Base-by-base conservation (phyloP, 2,888 invertebrate species). In the Scaptomyza caliginosa region DNA sequence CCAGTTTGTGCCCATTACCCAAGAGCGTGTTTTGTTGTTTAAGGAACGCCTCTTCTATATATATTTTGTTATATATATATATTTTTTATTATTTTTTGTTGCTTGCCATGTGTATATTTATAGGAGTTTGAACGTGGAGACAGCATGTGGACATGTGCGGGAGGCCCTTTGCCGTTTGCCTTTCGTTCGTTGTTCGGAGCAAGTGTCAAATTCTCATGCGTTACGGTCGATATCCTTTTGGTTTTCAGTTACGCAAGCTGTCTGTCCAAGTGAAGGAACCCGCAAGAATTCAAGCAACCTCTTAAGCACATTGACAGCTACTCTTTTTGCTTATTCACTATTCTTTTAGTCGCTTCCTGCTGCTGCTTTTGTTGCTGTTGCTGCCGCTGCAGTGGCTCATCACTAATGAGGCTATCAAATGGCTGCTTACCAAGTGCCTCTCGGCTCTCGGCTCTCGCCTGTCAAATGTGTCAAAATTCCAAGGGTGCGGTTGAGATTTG, bases 391-490 rank as follows among this genome's bases (percentile, higher is more conserved):
- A 79, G 76, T 79, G 80, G 84, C 64, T 81, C 78, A 66, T 62
- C 79, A 69, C 87, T 86, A 83, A 83, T 83, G 87, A 83, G 83
- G 88, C 83, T 83, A 83, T 83, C 88, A 87, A 85, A 83, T 83
- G 88, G 83, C 82, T 86, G 82, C 86, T 82, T 80, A 77, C 70
- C 71, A 62, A 64, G 62, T 59, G 67, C 75, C 66, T 65, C 59
- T 64, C 56, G 57, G 51, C 57, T 79, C 66, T 78, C 64, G 78
- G 51, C 57, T 79, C 66, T 78, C 64, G 78, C 54, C 83, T 87
- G 87, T 83, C 83, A 85, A 78, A 83, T 72, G 79, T 87, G 87
- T 83, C 87, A 83, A 87, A 83, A 83, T 87, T 77, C 64, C 55
- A 60, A 5, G 64, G 62, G 64, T 77, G 76, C 45, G 74, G 70